Base-by-base conservation (phyloP, 2,113 vertebrate genomes). In the Erpornis zantholeuca region DNA sequence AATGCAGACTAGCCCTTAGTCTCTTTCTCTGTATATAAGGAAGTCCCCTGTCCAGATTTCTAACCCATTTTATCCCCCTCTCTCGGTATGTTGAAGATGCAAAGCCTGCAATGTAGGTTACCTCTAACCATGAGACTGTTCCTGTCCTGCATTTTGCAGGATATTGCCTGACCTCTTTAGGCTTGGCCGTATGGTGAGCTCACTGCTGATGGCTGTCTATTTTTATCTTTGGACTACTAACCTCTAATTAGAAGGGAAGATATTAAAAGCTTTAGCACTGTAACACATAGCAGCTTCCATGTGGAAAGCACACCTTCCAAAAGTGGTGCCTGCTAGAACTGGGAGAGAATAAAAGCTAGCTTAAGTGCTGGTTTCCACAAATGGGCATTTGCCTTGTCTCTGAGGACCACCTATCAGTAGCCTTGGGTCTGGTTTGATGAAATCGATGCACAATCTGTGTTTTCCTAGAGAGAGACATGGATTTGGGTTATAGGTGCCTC, bases 201-300 rank as follows among this genome's bases (percentile, higher is more conserved):
- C 68, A 90, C n/a, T 3, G 1, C 59, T 78, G 82, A 63, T 0
- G 0, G 31, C 90, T 56, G 72, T 71, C 95, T 97, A 84, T 96
- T 94, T 96, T 90, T 86, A 38, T 90, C 93, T 59, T 76, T 90
- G 80, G 82, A 78, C 90, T 90, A 90, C 93, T 95, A 96, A 94
- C 95, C 88, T 88, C 86, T 92, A 94, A 93, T 93, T 92, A 95
- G 86, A 50, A 92, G 53, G 83, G 23, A 87, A 88, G 76, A 83
- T 86, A 92, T 83, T 93, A 92, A 92, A 90, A 95, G 82, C 73
- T 95, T 88, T 68, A 64, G 28, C 15, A 15, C 42, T 10, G 4
- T 90, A 84, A 90, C 53, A 52, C 3, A 5, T 65, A 83, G 52
- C 63, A 83, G 79, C 31, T 96, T 88, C 64, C 86, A 86, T 68